phyloP scores from a whole-genome alignment of 2,888 invertebrate genomes.

The Clivina fossor region DNA sequence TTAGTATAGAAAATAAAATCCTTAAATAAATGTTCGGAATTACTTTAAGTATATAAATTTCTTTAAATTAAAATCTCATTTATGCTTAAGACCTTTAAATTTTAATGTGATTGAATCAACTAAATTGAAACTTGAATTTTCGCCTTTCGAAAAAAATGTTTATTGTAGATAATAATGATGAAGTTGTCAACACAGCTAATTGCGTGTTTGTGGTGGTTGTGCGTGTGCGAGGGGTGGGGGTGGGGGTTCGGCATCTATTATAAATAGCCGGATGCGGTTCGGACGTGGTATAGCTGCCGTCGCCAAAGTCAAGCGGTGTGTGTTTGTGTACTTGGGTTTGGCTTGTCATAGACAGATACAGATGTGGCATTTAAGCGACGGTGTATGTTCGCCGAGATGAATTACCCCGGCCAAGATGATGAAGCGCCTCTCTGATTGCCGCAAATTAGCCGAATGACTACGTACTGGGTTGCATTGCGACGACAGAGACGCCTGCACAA shows the following conservation, averaged over 20 bases:
- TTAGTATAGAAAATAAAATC: no score
- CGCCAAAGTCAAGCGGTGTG: not conserved
- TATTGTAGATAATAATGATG: slow-evolving; percentile 15
- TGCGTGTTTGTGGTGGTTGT: no score
- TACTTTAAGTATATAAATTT: no score
- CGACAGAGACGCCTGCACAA: slow-evolving; percentile 1
- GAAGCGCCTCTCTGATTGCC: slow-evolving; percentile 51
- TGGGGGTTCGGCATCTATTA: no score
- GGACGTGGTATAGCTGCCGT: not conserved
- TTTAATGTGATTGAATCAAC: no score
- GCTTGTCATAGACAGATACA: slow-evolving; percentile 48
- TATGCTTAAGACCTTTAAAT: no score
- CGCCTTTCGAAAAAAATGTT: no score
- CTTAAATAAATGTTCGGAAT: no score
- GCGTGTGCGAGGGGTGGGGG: slow-evolving; percentile 13
- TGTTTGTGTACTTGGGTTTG: slow-evolving; percentile 20
- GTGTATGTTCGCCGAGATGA: slow-evolving; percentile 51
- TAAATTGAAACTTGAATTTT: no score
- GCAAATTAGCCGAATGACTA: slow-evolving; percentile 49
- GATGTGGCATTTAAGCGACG: slow-evolving; percentile 52
- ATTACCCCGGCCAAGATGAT: slow-evolving; percentile 48
- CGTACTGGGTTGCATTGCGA: slow-evolving; percentile 36
- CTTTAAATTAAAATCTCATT: no score
- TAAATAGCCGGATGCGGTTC: slow-evolving; percentile 30
- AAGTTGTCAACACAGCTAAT: slow-evolving; percentile 29